A percentile compares a stretch with the other conserved stretches of the same genome.
These are phyloP conservation scores for Borostomias antarcticus DNA, from an alignment of 2,797 vertebrate genomes.

Conservation along the genomic window DNA sequence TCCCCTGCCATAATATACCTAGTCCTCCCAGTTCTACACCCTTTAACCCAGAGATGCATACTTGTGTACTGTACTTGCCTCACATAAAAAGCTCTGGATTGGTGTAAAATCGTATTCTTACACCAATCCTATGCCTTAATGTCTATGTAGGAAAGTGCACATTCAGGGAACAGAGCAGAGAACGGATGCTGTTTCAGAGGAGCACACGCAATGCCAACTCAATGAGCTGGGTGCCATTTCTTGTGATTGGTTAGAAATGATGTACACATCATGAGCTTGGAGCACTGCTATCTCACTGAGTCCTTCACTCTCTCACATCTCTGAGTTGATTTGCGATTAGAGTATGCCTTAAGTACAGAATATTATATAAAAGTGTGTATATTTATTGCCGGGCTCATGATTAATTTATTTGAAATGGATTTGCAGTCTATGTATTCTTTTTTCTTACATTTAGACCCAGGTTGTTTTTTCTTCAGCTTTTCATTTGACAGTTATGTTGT, in stretches of 20 bases:
- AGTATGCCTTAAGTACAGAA: slow-evolving; percentile 76
- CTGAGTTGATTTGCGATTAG: slow-evolving; percentile 64
- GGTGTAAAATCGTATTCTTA: not conserved
- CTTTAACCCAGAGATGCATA: not conserved
- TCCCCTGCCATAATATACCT: slow-evolving; percentile 3
- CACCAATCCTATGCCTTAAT: not conserved
- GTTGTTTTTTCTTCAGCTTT: slow-evolving; percentile 40
- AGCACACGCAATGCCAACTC: slow-evolving; percentile 36
- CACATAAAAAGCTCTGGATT: not conserved
- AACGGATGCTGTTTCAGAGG: not conserved
- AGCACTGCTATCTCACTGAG: slow-evolving; percentile 27
- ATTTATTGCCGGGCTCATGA: slow-evolving; percentile 54
- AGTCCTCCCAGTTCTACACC: not conserved
- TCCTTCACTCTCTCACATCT: slow-evolving; percentile 32
- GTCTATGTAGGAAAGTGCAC: not conserved
- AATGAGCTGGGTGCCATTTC: slow-evolving; percentile 26
- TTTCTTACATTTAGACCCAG: slow-evolving; percentile 53
- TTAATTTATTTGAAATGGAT: slow-evolving; percentile 53
- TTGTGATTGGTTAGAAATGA: slow-evolving; percentile 26
- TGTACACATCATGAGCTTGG: slow-evolving; percentile 32
- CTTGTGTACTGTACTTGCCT: not conserved
- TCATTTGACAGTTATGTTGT: slow-evolving; percentile 59
- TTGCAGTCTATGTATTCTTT: slow-evolving; percentile 43
- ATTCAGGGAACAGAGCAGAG: not conserved
- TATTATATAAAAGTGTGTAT: slow-evolving; percentile 47